A percentile compares a stretch with the other conserved stretches of the same genome.
These are phyloP conservation scores for Brachionus plicatilis DNA, from an alignment of 1,140 invertebrate species.

Conservation along the genomic window DNA sequence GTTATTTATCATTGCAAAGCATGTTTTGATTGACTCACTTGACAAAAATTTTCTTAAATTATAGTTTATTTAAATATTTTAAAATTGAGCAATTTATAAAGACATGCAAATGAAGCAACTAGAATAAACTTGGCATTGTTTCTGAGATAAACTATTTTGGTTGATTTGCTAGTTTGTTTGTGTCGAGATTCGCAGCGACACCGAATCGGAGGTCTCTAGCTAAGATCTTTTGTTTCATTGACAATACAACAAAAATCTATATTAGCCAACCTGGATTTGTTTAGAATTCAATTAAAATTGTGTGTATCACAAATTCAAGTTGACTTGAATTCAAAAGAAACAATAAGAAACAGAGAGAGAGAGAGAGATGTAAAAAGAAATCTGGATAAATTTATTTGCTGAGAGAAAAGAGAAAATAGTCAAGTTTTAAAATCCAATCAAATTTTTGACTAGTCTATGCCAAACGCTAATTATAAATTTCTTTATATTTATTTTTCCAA, in stretches of 20 bases:
- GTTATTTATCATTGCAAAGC: too few relatives aligned
- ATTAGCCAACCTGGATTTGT: not conserved
- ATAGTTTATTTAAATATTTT: too few relatives aligned
- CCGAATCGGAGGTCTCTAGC: not conserved
- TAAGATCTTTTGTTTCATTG: not conserved
- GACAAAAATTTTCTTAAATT: too few relatives aligned
- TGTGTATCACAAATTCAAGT: not conserved
- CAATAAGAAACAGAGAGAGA: not conserved
- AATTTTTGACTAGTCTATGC: not conserved
- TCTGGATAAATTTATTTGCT: not conserved
- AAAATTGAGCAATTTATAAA: too few relatives aligned
- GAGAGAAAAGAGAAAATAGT: not conserved
- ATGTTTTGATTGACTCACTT: too few relatives aligned
- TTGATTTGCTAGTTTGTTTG: not conserved
- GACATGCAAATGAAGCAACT: not conserved
- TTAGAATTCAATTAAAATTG: not conserved
- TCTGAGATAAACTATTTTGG: not conserved
- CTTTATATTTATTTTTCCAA: not conserved
- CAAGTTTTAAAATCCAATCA: not conserved
- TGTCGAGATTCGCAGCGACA: not conserved
- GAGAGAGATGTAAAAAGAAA: not conserved
- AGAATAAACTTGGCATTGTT: not conserved
- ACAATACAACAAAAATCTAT: not conserved
- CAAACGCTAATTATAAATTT: not conserved
- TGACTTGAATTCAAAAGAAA: not conserved